Percentiles rank a stretch among this genome's conserved stretches.
Conservation (phyloP, 2,797 vertebrate species). For the Atherinosoma microstoma region DNA sequence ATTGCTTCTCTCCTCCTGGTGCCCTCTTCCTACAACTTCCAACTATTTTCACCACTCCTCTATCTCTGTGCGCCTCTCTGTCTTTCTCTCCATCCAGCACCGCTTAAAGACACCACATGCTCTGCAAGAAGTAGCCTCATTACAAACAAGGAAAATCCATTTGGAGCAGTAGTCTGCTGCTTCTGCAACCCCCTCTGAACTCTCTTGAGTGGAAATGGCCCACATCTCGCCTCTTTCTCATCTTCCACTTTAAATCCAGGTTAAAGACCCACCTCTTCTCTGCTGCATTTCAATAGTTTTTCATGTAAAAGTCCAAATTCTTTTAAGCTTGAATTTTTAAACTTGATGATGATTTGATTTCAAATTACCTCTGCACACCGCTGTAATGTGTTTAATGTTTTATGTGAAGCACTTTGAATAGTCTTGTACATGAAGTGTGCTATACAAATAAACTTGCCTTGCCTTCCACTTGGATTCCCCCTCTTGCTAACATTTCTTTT, state of each 20-base stretch:
- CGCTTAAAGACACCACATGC: conserved; percentile 44
- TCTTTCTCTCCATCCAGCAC: conserved; percentile 35
- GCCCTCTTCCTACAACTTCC: conserved; percentile 33
- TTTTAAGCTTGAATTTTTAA: too few species aligned
- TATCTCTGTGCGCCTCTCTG: conserved; percentile 21
- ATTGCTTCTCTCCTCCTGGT: conserved; percentile 9
- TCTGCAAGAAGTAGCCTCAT: conserved; percentile 76
- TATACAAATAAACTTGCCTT: too few species aligned
- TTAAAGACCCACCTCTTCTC: too few species aligned
- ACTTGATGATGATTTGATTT: too few species aligned
- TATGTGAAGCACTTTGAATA: too few species aligned
- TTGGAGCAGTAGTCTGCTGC: conserved; percentile 78
- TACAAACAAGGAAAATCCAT: conserved; percentile 86
- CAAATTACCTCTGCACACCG: too few species aligned
- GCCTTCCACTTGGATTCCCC: conserved; percentile 25
- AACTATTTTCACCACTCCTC: conserved; percentile 40
- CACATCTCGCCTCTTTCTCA: conserved; percentile 58
- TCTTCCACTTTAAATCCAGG: conserved; percentile 13
- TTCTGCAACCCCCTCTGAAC: conserved; percentile 75
- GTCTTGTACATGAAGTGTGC: too few species aligned
- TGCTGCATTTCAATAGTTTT: too few species aligned
- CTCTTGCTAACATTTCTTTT: conserved; percentile 33
- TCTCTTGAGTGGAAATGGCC: conserved; percentile 77
- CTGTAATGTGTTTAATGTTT: too few species aligned
- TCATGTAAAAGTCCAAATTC: too few species aligned